Evolutionary conservation across 2,113 vertebrate genomes (phyloP).

Genomic region (Ptilorrhoa leucosticta): DNA sequence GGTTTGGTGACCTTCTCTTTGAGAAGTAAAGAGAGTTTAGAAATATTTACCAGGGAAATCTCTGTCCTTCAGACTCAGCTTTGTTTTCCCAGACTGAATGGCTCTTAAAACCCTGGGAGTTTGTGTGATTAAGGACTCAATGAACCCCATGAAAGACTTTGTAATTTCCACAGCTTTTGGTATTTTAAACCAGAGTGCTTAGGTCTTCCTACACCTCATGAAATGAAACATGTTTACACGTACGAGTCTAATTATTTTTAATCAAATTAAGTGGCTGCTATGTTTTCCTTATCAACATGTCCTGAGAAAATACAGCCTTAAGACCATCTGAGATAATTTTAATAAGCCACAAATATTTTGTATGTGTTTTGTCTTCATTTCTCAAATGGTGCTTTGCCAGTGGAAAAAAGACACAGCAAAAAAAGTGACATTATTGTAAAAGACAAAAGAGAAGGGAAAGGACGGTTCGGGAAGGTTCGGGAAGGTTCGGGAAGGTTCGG

Average conservation of each 20-base stretch:
- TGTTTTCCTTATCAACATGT: background rate
- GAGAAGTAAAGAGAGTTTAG: background rate
- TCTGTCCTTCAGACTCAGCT: background rate
- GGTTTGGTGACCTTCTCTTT: background rate
- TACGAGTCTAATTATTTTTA: background rate
- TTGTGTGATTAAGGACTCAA: background rate
- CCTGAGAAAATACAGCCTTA: background rate
- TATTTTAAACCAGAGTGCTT: slow-evolving; percentile 7
- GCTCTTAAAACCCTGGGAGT: background rate
- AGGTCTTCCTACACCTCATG: background rate
- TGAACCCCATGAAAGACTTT: background rate
- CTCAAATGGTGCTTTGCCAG: background rate
- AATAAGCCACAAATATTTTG: background rate
- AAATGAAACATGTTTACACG: slow-evolving; percentile 6
- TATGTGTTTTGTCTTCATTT: background rate
- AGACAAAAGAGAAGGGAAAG: too few species aligned
- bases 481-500: too few species aligned
- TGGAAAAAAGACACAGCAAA: background rate
- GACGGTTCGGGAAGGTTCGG: too few species aligned
- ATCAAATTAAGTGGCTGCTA: background rate
- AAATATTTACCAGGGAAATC: background rate
- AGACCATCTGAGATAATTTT: background rate
- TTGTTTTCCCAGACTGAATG: slow-evolving; percentile 18
- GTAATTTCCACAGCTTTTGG: background rate
- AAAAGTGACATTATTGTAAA: background rate